Evolutionary conservation across 2,888 invertebrate genomes (phyloP).

Genomic region (Venusia cambrica): DNA sequence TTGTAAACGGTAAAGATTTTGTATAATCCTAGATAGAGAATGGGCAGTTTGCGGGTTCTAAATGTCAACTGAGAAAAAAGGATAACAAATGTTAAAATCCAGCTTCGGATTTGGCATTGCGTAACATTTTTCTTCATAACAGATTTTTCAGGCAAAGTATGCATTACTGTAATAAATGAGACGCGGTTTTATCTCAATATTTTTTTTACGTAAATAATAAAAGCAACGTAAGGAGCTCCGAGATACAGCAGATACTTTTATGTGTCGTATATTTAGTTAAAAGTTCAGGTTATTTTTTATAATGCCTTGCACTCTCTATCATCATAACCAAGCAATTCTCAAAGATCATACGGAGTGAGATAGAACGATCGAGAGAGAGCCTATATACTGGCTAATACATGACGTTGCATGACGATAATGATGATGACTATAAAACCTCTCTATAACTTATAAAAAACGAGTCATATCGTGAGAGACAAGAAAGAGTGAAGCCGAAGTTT

Average conservation of each 20-base stretch:
- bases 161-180: conserved; percentile 20
- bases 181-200: conserved; percentile 14
- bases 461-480: too few species aligned
- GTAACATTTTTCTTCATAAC: conserved; percentile 19
- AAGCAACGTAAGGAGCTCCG: conserved; percentile 11
- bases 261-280: conserved; percentile 18
- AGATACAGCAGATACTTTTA: conserved; percentile 15
- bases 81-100: conserved; percentile 6
- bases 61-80: too few species aligned
- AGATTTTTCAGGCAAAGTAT: conserved; percentile 18
- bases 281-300: conserved; percentile 20
- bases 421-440: too few species aligned
- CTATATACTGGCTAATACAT: too few species aligned
- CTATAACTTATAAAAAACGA: too few species aligned
- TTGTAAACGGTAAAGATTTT: too few species aligned
- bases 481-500: too few species aligned
- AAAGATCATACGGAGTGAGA: too few species aligned
- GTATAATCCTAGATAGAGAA: too few species aligned
- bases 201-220: conserved; percentile 17
- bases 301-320: conserved; percentile 14
- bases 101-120: conserved; percentile 3
- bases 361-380: too few species aligned
- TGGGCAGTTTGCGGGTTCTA: too few species aligned
- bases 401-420: too few species aligned
- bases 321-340: conserved; percentile 9